Evolutionary conservation across 2,113 vertebrate genomes (phyloP).

Genomic region (Chloroceryle aenea): DNA sequence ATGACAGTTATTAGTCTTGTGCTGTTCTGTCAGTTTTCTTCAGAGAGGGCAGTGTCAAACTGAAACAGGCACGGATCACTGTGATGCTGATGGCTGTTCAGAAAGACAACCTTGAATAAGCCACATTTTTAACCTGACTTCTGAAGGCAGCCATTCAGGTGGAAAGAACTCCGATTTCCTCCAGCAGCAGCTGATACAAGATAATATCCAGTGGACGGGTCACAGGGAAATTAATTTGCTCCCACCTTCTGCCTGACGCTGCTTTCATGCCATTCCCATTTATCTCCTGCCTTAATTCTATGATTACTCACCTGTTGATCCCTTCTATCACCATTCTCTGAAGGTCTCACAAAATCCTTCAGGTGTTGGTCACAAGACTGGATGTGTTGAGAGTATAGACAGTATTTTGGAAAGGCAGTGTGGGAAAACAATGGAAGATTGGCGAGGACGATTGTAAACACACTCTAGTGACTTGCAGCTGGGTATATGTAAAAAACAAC

Average conservation of each 20-base stretch:
- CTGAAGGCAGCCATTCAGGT: background rate
- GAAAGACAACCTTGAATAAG: background rate
- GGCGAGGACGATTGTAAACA: too few relatives aligned
- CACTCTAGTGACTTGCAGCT: too few relatives aligned
- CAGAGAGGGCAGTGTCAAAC: background rate
- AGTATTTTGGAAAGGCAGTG: background rate
- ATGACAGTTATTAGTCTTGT: background rate
- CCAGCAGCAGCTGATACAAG: background rate
- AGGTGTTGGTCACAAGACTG: fast-evolving
- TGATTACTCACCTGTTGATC: background rate
- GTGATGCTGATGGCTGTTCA: background rate
- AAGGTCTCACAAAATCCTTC: background rate
- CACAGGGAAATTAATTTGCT: background rate
- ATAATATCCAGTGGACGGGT: fast-evolving
- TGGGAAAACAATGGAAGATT: background rate
- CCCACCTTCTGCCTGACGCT: background rate
- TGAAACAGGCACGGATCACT: background rate
- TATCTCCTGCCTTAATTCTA: background rate
- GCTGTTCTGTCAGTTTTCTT: background rate
- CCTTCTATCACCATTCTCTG: background rate
- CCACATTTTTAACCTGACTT: background rate
- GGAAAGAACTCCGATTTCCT: background rate
- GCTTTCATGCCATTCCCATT: background rate
- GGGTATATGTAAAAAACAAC: too few relatives aligned
- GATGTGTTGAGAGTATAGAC: fast-evolving